Base-by-base conservation (phyloP, 35 echinoderm and acorn worm genomes). In the Holothuria glaberrima region DNA sequence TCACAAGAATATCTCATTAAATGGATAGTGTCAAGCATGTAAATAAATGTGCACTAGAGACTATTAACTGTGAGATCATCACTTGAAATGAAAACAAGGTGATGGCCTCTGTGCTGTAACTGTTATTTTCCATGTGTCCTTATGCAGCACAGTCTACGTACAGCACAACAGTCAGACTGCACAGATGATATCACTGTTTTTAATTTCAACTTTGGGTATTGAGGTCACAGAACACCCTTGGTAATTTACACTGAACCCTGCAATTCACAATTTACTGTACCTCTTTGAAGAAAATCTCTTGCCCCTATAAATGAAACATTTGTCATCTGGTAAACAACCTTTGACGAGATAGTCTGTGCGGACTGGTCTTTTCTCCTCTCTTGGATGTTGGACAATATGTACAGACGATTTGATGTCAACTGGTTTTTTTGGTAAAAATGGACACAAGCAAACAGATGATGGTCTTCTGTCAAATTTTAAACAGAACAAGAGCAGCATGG, bases 301-400 rank as follows among this genome's bases (percentile, higher is more conserved):
- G 21, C 85, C 85, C 24, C 70, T 87, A 2, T 70, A 28, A 18
- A 87, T 50, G 25, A 67, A 67, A 50, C 85, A 87, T 62, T 87
- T 87, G 26, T 87, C 85, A 26, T 45, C 35, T 28, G 85, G 63
- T 69, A 87, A 35, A 50, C 85, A 87, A 29, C 62, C 30, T 70
- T 87, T 67, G 17, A 87, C 66, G 12, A 87, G 36, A 50, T 87
- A 87, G 24, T 87, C 85, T 67, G 85, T 87, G 34, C 85, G 60
- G 9, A 87, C 85, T 22, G 59, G 61, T 48, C 85, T 87, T 34
- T 71, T 67, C n/a, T 69, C 85, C 30, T 87, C 85, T 41, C 85
- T 33, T 46, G 85, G 85, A 71, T 87, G 85, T 35, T 87, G 85
- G 30, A 87, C n/a, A 31, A 87, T 64, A 36, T 68, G 70, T 10